Base-by-base conservation (phyloP, 2,113 vertebrate genomes). In the Pseudorhombus dupliciocellatus region DNA sequence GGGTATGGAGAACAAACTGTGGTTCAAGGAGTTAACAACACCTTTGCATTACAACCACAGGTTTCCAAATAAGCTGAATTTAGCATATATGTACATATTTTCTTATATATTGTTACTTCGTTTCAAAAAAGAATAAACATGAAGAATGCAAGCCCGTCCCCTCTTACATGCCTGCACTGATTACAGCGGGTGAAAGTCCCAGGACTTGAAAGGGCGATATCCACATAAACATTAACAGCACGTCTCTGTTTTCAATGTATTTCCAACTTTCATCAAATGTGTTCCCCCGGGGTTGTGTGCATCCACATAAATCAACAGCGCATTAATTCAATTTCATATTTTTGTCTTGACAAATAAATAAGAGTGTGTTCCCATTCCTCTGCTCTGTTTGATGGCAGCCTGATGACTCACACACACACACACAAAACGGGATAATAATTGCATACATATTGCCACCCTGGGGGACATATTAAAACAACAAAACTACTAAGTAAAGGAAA, bases 241-340 rank as follows among this genome's bases (percentile, higher is more conserved):
- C 46, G 25, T 79, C 76, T 80, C 31, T 78, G 68, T 70, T 69
- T 70, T 79, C 59, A 61, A 25, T 78, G 67, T 48, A 67, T 75
- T 85, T 87, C 61, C 55, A 84, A 68, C 66, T 77, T 86, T 81
- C 79, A 88, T 83, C 66, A 85, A 85, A 81, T 57, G 57, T 62
- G 34, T 73, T 78, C 82, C 89, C 75, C 53, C n/a, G 30, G 81
- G 83, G 63, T 70, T 15, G 67, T 76, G 46, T 28, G 80, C 80
- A 73, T 72, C 72, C 77, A 83, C 82, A 90, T 88, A 90, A 89
- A 91, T 91, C 88, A 89, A 80, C 70, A 78, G 50, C 77, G 83
- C 84, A 80, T 88, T 88, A 81, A 88, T 87, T 90, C 58, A 84
- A 87, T 90, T 88, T 88, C 28, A 64, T 57, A 69, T 80, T 83